Percentiles rank a stretch among this genome's conserved stretches.
phyloP scores from a whole-genome alignment of 2,113 vertebrate species.

The Redunca redunca region DNA sequence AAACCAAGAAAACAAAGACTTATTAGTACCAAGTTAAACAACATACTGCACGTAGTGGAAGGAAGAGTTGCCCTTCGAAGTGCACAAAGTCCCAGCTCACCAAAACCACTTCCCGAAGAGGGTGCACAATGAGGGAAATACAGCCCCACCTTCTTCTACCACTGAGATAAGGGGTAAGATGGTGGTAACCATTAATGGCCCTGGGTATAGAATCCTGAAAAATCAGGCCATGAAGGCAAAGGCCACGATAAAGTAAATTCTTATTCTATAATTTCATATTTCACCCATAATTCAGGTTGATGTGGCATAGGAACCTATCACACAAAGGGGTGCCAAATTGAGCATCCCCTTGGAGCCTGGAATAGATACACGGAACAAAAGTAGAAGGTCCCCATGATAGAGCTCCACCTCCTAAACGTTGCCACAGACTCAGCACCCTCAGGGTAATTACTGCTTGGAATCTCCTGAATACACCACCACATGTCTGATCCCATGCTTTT shows the following conservation, averaged over 20 bases:
- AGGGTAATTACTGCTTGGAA: background rate
- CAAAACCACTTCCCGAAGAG: background rate
- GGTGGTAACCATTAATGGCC: too few species aligned
- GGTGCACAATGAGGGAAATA: background rate
- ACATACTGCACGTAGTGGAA: background rate
- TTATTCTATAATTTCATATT: background rate
- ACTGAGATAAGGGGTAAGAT: background rate
- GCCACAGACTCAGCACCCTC: background rate
- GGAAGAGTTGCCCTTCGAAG: background rate
- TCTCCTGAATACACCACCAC: background rate
- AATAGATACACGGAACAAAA: background rate
- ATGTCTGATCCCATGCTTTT: background rate
- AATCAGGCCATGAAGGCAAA: background rate
- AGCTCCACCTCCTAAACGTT: background rate
- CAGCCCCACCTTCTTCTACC: background rate
- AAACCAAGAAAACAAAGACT: constrained; percentile 40
- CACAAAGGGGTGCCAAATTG: background rate
- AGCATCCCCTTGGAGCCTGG: background rate
- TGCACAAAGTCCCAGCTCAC: background rate
- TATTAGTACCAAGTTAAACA: constrained; percentile 23
- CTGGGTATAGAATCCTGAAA: background rate
- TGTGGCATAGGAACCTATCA: background rate
- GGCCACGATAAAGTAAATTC: background rate
- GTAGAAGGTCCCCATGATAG: background rate
- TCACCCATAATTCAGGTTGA: background rate